Conservation (phyloP, 1,140 invertebrate species). For the Chrysomallon squamiferum region DNA sequence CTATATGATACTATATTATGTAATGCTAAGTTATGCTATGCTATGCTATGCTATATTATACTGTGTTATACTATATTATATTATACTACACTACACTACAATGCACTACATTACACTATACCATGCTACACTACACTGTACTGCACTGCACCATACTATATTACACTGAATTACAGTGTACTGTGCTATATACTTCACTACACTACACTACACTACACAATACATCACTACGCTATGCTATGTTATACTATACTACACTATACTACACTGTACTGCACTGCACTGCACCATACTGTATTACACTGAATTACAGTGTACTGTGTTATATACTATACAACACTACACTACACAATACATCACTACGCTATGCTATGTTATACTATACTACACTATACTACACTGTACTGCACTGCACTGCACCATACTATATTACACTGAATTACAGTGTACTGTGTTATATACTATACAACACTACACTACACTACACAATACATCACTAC, state of each 20-base stretch:
- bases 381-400: neutral
- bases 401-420: neutral
- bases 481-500: neutral
- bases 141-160: constrained; percentile 10
- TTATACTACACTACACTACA: constrained; percentile 7
- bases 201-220: constrained; percentile 14
- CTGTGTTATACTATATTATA: constrained; percentile 4
- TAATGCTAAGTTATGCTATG: neutral
- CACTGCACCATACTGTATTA: constrained; percentile 13
- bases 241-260: constrained; percentile 19
- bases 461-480: neutral
- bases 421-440: neutral
- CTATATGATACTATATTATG: neutral
- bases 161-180: constrained; percentile 5
- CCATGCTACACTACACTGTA: neutral
- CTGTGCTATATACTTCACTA: neutral
- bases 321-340: constrained; percentile 15
- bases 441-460: no score
- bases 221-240: constrained; percentile 20
- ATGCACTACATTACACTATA: constrained; percentile 7
- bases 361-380: constrained; percentile 1
- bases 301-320: constrained; percentile 16
- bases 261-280: constrained; percentile 17
- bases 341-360: constrained; percentile 3
- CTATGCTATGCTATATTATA: constrained; percentile 2